These are phyloP conservation scores for Mylabris phalerata DNA, from an alignment of 1,140 invertebrate genomes.

Conservation along the genomic window DNA sequence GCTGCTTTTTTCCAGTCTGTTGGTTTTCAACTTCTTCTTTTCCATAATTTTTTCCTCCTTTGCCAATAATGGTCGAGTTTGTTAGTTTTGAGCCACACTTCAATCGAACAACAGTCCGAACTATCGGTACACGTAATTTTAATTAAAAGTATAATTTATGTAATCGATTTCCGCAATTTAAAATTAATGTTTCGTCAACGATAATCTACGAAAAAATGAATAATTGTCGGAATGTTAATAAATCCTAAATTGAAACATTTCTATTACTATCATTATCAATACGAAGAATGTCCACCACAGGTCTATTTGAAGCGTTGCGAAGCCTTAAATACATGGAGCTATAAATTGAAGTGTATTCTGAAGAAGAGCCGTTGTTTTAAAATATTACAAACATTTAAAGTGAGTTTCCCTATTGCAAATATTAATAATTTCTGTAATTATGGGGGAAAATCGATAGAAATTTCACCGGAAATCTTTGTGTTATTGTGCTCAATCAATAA, in stretches of 20 bases:
- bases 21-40: slow-evolving; percentile 3
- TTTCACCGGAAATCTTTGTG: background rate
- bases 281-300: slow-evolving; percentile 23
- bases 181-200: background rate
- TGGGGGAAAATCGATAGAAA: too few species aligned
- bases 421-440: background rate
- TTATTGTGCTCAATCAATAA: background rate
- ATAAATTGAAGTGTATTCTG: slow-evolving; percentile 31
- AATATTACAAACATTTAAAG: slow-evolving; percentile 4
- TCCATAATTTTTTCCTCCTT: slow-evolving; percentile 1
- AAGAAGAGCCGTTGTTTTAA: slow-evolving; percentile 12
- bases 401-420: background rate
- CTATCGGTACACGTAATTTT: too few species aligned
- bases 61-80: slow-evolving; percentile 16
- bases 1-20: slow-evolving; percentile 22
- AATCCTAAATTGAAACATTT: slow-evolving; percentile 18
- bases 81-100: slow-evolving; percentile 14
- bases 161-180: background rate
- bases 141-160: too few species aligned
- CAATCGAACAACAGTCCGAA: slow-evolving; percentile 10
- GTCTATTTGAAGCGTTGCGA: slow-evolving; percentile 29
- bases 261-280: slow-evolving; percentile 19
- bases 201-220: background rate
- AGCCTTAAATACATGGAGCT: slow-evolving; percentile 28
- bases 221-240: slow-evolving; percentile 19